A percentile compares a stretch with the other conserved stretches of the same genome.
These are phyloP conservation scores for Chloropsis cyanopogon DNA, from an alignment of 2,113 vertebrate species.

Conservation along the genomic window DNA sequence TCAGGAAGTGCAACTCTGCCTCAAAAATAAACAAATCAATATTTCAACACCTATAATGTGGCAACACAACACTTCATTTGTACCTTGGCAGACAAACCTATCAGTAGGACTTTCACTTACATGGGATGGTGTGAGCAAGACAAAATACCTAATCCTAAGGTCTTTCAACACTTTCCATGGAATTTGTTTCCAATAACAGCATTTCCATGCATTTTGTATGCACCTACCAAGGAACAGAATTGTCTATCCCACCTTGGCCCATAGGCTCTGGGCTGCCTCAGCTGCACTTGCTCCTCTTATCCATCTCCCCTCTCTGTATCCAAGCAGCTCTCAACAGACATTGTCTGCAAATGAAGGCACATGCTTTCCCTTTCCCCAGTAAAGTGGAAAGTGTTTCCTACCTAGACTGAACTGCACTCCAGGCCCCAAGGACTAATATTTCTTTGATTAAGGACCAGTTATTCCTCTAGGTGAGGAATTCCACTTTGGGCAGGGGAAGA, in stretches of 20 bases:
- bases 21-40: background rate
- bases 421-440: background rate
- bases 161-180: accelerated
- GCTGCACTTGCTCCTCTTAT: background rate
- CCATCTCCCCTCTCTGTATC: background rate
- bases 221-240: background rate
- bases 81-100: background rate
- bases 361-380: background rate
- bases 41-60: background rate
- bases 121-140: background rate
- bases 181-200: background rate
- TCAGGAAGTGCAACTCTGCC: background rate
- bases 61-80: background rate
- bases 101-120: background rate
- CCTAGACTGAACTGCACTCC: background rate
- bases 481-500: background rate
- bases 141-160: background rate
- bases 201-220: background rate
- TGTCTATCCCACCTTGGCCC: background rate
- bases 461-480: background rate
- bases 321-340: background rate
- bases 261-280: background rate
- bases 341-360: background rate
- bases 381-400: background rate
- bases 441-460: background rate